Evolutionary conservation across 2,113 vertebrate species (phyloP), one percentile per base, ranked within the genome.

Genomic region (Neoarius graeffei): DNA sequence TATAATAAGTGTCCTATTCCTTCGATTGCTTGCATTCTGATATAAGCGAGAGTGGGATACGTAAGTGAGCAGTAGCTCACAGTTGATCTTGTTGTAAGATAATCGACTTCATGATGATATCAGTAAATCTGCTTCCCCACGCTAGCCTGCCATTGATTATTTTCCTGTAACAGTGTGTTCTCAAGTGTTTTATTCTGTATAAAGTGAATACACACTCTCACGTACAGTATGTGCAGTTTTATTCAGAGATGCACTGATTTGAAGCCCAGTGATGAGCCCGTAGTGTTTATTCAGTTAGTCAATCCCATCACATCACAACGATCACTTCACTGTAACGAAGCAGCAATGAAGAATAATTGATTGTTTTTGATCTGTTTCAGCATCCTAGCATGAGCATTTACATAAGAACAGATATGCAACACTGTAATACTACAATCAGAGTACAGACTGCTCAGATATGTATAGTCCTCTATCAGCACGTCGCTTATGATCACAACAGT

Each of bases 401-500:
- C 27, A 81, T 35, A 7, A 35, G 35, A 60, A 35, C n/a, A 20
- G 27, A 42, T 42, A 35, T 5, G 1, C 60, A 35, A 60, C 19
- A 85, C 84, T 42, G 20, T 42, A 48, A 86, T 23, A 86, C 13
- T 30, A 62, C 54, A 56, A 25, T 67, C 48, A 52, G 59, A 59
- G 13, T 42, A 86, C 50, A 56, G 25, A 79, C 14, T 23, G 25
- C 50, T 81, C 77, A 42, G 50, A 81, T 42, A 42, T 0, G 3
- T 69, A 80, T 81, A 59, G 57, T 71, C 27, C 85, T 81, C 71
- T 87, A 81, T 81, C 60, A 86, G 42, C n/a, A 67, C 11, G 8
- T 27, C 17, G 57, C n/a, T 35, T 66, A 56, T 17, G 54, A 69
- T 42, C 42, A 42, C 42, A 81, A 66, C n/a, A 60, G 30, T 56